These are phyloP conservation scores for Aphaenogaster rudis DNA, from an alignment of 1,140 invertebrate genomes.

Conservation along the genomic window DNA sequence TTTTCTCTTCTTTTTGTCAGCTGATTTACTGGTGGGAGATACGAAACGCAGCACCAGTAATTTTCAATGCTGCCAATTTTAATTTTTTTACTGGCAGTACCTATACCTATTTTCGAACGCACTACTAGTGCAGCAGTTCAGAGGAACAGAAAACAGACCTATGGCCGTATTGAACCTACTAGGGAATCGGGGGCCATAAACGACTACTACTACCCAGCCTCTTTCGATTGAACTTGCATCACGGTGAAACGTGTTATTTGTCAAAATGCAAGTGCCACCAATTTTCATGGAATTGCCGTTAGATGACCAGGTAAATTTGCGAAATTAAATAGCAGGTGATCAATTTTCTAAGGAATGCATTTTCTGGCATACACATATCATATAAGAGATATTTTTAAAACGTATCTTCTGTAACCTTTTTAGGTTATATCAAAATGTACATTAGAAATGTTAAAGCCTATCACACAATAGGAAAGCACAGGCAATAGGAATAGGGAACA, in stretches of 20 bases:
- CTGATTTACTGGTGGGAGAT: too few relatives aligned
- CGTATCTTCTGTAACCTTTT: background rate
- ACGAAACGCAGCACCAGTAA: too few relatives aligned
- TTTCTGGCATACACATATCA: background rate
- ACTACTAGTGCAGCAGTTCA: too few relatives aligned
- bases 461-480: too few relatives aligned
- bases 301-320: conserved; percentile 91
- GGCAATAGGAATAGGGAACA: too few relatives aligned
- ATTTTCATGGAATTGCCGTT: conserved; percentile 94
- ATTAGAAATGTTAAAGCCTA: background rate
- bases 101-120: too few relatives aligned
- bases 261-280: conserved; percentile 91
- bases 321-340: background rate
- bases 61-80: too few relatives aligned
- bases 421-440: background rate
- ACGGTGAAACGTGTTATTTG: conserved; percentile 60
- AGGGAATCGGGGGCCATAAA: too few relatives aligned
- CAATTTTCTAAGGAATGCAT: background rate
- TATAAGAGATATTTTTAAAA: background rate
- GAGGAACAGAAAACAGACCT: too few relatives aligned
- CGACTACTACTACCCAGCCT: background rate
- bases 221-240: background rate
- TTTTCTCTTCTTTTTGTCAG: too few relatives aligned
- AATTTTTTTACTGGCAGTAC: too few relatives aligned
- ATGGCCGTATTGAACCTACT: too few relatives aligned